Percentiles rank a stretch among this genome's conserved stretches.
Evolutionary conservation across 2,888 invertebrate species (phyloP).

Genomic region (Sylvicola cinctus): DNA sequence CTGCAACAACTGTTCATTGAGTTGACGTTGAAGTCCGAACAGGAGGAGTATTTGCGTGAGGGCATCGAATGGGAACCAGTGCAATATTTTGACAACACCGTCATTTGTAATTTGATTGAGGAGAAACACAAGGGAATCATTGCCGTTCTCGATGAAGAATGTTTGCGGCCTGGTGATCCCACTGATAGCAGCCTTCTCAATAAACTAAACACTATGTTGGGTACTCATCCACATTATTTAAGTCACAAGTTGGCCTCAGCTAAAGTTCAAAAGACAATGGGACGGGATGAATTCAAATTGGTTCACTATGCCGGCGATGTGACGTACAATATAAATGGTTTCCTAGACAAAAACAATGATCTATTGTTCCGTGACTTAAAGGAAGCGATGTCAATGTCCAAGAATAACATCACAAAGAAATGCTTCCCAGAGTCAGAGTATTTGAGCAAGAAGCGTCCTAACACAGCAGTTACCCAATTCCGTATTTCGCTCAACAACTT

Average conservation of each 20-base stretch:
- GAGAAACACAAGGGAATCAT: slow-evolving; percentile 78
- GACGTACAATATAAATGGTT: slow-evolving; percentile 68
- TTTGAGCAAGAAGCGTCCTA: slow-evolving; percentile 64
- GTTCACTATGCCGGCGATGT: slow-evolving; percentile 88
- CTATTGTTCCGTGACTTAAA: slow-evolving; percentile 71
- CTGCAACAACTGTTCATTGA: slow-evolving; percentile 86
- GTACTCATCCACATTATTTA: slow-evolving; percentile 61
- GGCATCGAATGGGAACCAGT: slow-evolving; percentile 84
- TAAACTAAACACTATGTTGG: slow-evolving; percentile 54
- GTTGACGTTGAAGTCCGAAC: slow-evolving; percentile 74
- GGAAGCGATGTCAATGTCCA: slow-evolving; percentile 55
- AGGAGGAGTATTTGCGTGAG: slow-evolving; percentile 78
- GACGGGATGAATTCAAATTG: slow-evolving; percentile 75
- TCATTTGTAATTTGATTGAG: slow-evolving; percentile 84
- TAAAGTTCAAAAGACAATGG: slow-evolving; percentile 65
- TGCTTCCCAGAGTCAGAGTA: slow-evolving; percentile 41
- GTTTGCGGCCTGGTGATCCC: slow-evolving; percentile 72
- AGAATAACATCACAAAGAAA: slow-evolving; percentile 38
- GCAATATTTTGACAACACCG: slow-evolving; percentile 79
- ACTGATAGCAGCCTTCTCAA: slow-evolving; percentile 62
- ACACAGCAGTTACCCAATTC: slow-evolving; percentile 80
- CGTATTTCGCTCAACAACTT: slow-evolving; percentile 68
- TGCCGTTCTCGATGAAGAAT: slow-evolving; percentile 77
- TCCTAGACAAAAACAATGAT: slow-evolving; percentile 89
- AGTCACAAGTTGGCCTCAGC: slow-evolving; percentile 60